Conservation (phyloP, 2,888 invertebrate genomes). For the Alviniconcha strummeri region DNA sequence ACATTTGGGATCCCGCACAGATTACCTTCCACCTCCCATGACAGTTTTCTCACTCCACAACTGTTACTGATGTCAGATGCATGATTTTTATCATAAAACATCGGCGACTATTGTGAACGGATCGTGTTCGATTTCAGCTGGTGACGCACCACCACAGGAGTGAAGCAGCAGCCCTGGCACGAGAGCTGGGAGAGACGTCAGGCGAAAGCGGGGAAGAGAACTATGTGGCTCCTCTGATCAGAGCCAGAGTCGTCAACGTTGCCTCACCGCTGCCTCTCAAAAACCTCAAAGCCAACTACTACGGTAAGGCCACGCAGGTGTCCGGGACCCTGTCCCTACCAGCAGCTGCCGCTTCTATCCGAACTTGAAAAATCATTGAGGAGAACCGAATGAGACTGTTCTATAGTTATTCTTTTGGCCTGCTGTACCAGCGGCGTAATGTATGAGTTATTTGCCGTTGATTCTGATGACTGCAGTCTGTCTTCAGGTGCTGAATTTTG, state of each 20-base stretch:
- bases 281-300: constrained; percentile 70
- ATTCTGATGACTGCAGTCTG: too few relatives aligned
- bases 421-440: too few relatives aligned
- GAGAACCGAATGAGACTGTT: too few relatives aligned
- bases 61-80: too few relatives aligned
- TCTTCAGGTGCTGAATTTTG: too few relatives aligned
- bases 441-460: too few relatives aligned
- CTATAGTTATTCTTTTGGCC: too few relatives aligned
- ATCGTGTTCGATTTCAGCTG: constrained; percentile 40
- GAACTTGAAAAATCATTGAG: too few relatives aligned
- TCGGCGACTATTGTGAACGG: not conserved
- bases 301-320: constrained; percentile 58
- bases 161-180: constrained; percentile 46
- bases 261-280: constrained; percentile 79
- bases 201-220: constrained; percentile 28
- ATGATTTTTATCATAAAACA: too few relatives aligned
- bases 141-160: constrained; percentile 49
- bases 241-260: constrained; percentile 80
- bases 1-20: too few relatives aligned
- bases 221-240: constrained; percentile 74
- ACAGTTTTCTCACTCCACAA: too few relatives aligned
- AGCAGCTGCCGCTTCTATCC: not conserved
- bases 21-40: too few relatives aligned
- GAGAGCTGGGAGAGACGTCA: constrained; percentile 44
- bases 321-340: not conserved